These are phyloP conservation scores for Brachionus asplanchnoidis DNA, from an alignment of 1,140 invertebrate genomes.

Conservation along the genomic window DNA sequence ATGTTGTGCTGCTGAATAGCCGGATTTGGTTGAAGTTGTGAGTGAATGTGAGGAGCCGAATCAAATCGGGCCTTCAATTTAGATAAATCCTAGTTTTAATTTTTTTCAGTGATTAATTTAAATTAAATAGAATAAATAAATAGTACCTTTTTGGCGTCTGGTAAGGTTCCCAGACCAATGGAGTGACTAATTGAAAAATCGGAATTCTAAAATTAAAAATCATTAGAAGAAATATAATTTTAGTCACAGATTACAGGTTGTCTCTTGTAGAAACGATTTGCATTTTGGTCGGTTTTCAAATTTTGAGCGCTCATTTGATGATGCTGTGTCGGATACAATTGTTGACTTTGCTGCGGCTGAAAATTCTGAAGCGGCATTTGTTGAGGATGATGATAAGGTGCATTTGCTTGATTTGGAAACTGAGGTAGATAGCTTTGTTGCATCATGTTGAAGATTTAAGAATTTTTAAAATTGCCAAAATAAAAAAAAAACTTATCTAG, in stretches of 20 bases:
- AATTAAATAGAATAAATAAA: neutral
- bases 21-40: neutral
- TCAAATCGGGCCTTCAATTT: slow-evolving; percentile 39
- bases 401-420: slow-evolving; percentile 20
- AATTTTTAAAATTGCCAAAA: neutral
- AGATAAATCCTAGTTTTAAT: slow-evolving; percentile 37
- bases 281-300: neutral
- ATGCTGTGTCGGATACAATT: neutral
- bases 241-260: neutral
- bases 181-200: neutral
- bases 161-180: neutral
- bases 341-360: neutral
- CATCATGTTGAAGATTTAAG: slow-evolving; percentile 21
- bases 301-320: slow-evolving; percentile 3
- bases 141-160: slow-evolving; percentile 31
- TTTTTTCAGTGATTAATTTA: neutral
- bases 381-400: slow-evolving; percentile 1
- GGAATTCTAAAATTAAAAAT: slow-evolving; percentile 9
- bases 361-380: neutral
- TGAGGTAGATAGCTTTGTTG: slow-evolving; percentile 38
- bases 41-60: neutral
- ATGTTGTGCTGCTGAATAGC: neutral
- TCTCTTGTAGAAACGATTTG: neutral
- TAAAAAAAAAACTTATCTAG: neutral
- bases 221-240: neutral